These are phyloP conservation scores for Kradibia gibbosae DNA, from an alignment of 1,140 invertebrate genomes.

Conservation along the genomic window DNA sequence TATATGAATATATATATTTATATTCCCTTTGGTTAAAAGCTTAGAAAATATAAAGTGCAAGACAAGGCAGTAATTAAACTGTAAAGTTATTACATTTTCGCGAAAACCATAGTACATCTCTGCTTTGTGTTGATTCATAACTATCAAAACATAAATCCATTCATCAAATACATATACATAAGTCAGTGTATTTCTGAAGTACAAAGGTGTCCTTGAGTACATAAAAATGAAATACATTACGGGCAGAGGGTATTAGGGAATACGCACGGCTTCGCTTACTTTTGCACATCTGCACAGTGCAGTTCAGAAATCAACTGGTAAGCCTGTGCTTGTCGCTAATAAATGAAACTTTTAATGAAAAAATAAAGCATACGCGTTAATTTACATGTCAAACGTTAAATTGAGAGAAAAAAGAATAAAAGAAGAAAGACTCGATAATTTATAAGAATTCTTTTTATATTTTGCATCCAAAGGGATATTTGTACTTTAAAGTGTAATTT, in stretches of 20 bases:
- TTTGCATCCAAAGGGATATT: neutral
- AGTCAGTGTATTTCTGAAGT: constrained; percentile 26
- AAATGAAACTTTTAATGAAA: constrained; percentile 27
- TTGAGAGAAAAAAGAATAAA: neutral
- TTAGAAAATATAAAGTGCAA: neutral
- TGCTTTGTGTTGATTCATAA: constrained; percentile 48
- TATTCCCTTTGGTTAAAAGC: neutral
- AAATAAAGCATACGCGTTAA: neutral
- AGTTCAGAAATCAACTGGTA: constrained; percentile 57
- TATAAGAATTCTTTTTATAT: neutral
- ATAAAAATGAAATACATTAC: constrained; percentile 50
- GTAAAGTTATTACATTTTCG: neutral
- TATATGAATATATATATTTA: no score
- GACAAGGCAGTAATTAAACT: neutral
- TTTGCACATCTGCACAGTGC: constrained; percentile 59
- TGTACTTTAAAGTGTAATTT: neutral
- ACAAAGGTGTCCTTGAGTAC: constrained; percentile 46
- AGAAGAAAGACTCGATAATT: neutral
- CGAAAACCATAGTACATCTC: constrained; percentile 39
- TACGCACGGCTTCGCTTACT: constrained; percentile 63
- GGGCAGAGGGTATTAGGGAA: constrained; percentile 63
- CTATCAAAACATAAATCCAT: constrained; percentile 37
- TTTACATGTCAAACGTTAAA: neutral
- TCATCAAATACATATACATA: constrained; percentile 45
- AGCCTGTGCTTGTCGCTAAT: constrained; percentile 56